A percentile compares a stretch with the other conserved stretches of the same genome.
These are phyloP conservation scores for Cydia pomonella DNA, from an alignment of 1,140 invertebrate species.

Conservation along the genomic window DNA sequence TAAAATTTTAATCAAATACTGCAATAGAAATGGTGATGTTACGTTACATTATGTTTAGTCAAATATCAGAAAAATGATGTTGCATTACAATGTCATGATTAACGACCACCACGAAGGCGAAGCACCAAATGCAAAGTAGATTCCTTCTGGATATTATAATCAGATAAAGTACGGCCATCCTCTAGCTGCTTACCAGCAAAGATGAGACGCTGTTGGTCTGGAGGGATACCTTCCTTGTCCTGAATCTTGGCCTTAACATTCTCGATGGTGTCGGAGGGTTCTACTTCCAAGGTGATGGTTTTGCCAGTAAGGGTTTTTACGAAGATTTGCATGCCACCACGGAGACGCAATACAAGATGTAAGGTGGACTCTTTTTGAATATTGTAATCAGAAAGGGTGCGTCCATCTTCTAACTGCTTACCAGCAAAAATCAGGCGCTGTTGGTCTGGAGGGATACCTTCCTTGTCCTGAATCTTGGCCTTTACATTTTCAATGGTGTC, in stretches of 20 bases:
- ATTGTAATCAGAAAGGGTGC: constrained; percentile 90
- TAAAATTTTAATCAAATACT: constrained; percentile 33
- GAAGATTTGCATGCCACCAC: constrained; percentile 83
- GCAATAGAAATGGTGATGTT: constrained; percentile 31
- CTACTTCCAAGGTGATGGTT: constrained; percentile 38
- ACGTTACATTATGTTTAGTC: constrained; percentile 23
- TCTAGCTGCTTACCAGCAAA: constrained; percentile 8
- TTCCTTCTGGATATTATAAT: constrained; percentile 22
- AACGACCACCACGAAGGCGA: constrained; percentile 46
- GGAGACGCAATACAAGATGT: constrained; percentile 89
- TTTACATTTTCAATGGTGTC: constrained; percentile 87
- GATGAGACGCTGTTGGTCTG: neutral
- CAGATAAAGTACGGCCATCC: constrained; percentile 14
- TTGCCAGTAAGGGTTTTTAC: constrained; percentile 89
- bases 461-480: constrained; percentile 89
- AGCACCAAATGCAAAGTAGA: constrained; percentile 41
- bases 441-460: constrained; percentile 86
- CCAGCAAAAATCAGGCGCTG: constrained; percentile 89
- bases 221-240: constrained; percentile 34
- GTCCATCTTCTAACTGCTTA: constrained; percentile 90
- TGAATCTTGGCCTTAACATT: constrained; percentile 36
- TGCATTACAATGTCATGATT: constrained; percentile 39
- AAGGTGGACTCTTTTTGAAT: constrained; percentile 91
- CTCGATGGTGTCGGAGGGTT: constrained; percentile 35
- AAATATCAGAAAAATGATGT: neutral